A percentile compares a stretch with the other conserved stretches of the same genome.
Evolutionary conservation across 2,888 invertebrate species (phyloP).

Genomic region (Chrysina gloriosa): DNA sequence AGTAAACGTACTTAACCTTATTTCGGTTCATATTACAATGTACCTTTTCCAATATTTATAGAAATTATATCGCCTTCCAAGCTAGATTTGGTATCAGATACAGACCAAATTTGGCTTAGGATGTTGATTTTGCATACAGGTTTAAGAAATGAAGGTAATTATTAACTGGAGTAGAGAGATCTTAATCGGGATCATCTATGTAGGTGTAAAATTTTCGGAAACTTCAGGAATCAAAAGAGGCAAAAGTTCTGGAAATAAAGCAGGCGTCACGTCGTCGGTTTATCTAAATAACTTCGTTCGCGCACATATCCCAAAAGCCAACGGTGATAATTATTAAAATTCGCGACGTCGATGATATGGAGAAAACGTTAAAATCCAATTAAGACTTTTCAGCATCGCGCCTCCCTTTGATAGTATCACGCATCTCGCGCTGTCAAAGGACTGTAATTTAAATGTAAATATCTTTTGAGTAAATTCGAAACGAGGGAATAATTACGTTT

Average conservation of each 20-base stretch:
- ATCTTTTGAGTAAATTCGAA: conserved; percentile 24
- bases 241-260: conserved; percentile 13
- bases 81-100: no score
- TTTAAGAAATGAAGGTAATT: no score
- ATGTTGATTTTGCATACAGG: no score
- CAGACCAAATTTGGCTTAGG: no score
- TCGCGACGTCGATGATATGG: not conserved
- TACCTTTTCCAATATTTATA: no score
- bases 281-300: conserved; percentile 21
- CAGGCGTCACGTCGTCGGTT: not conserved
- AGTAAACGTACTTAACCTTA: no score
- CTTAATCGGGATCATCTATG: no score
- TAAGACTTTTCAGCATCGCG: conserved; percentile 13
- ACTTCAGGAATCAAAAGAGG: no score
- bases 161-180: no score
- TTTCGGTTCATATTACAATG: no score
- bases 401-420: conserved; percentile 7
- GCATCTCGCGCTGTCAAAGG: conserved; percentile 24
- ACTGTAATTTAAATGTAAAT: conserved; percentile 35
- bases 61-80: no score
- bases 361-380: conserved; percentile 31
- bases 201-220: no score
- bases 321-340: conserved; percentile 21
- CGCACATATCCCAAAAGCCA: not conserved
- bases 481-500: conserved; percentile 8